These are phyloP conservation scores for Euura lappo DNA, from an alignment of 1,140 invertebrate genomes.

Conservation along the genomic window DNA sequence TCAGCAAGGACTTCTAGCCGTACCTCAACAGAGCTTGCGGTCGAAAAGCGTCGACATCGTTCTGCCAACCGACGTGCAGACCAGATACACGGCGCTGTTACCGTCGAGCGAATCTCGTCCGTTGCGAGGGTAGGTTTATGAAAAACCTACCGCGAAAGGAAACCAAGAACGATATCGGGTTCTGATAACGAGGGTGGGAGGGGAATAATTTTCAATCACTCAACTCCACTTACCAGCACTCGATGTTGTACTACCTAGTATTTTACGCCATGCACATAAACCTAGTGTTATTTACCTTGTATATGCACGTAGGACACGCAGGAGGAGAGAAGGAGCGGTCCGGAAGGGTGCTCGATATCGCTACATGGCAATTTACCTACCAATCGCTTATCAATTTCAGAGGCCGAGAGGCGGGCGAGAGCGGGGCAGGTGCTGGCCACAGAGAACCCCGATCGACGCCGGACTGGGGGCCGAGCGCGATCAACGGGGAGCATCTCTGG, in stretches of 20 bases:
- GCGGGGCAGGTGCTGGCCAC: slow-evolving; percentile 51
- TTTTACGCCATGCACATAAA: too few species aligned
- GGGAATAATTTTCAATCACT: too few species aligned
- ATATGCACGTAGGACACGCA: too few species aligned
- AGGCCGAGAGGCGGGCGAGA: slow-evolving; percentile 39
- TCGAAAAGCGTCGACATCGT: slow-evolving; percentile 91
- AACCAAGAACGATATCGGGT: too few species aligned
- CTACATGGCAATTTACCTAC: slow-evolving; percentile 7
- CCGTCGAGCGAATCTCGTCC: slow-evolving; percentile 44
- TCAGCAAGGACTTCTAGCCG: slow-evolving; percentile 68
- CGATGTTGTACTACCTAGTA: too few species aligned
- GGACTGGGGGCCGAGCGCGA: slow-evolving; percentile 79
- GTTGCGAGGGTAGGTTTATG: slow-evolving; percentile 51
- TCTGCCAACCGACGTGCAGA: slow-evolving; percentile 84
- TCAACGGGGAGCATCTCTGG: slow-evolving; percentile 89
- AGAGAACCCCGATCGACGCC: slow-evolving; percentile 77
- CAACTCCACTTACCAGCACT: too few species aligned
- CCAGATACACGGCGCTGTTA: slow-evolving; percentile 78
- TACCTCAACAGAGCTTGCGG: slow-evolving; percentile 73
- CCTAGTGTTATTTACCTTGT: too few species aligned
- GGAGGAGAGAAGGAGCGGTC: too few species aligned
- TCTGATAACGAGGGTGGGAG: too few species aligned
- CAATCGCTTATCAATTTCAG: slow-evolving; percentile 53
- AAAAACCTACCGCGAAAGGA: too few species aligned
- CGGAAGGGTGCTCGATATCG: too few species aligned